A percentile compares a stretch with the other conserved stretches of the same genome.
phyloP scores from a whole-genome alignment of 2,113 vertebrate species.

The Candoia aspera region DNA sequence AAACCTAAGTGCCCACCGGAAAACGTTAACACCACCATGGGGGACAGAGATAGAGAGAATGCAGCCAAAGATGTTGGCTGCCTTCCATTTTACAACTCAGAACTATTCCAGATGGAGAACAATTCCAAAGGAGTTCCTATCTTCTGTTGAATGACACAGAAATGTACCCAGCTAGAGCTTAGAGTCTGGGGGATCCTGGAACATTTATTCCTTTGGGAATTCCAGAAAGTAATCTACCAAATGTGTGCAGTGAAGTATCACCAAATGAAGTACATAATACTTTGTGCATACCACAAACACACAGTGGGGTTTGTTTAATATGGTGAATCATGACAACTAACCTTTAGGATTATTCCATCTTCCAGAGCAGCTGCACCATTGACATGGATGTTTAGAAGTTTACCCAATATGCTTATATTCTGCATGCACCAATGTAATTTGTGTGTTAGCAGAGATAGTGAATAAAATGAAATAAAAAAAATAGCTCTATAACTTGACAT shows the following conservation, averaged over 20 bases:
- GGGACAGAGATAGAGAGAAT: not conserved
- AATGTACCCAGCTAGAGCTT: conserved; percentile 12
- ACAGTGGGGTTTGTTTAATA: conserved; percentile 49
- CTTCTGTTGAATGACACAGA: conserved; percentile 37
- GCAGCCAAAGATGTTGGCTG: not conserved
- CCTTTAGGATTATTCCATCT: conserved; percentile 41
- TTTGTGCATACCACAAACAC: conserved; percentile 45
- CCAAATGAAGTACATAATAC: conserved; percentile 37
- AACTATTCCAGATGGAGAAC: conserved; percentile 14
- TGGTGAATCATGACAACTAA: conserved; percentile 57
- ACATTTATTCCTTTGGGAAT: conserved; percentile 4
- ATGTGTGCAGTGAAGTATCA: conserved; percentile 14
- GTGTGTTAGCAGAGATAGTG: conserved; percentile 28
- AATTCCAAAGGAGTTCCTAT: conserved; percentile 22
- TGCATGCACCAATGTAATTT: conserved; percentile 29
- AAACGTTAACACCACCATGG: not conserved
- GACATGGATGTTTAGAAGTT: not conserved
- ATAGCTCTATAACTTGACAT: not conserved
- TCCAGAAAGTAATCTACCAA: conserved; percentile 29
- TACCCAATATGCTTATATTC: not conserved
- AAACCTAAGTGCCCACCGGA: conserved; percentile 29
- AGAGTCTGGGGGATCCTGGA: not conserved
- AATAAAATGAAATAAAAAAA: conserved; percentile 25
- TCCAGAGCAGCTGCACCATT: conserved; percentile 46
- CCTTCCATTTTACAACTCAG: not conserved